Evolutionary conservation across 2,888 invertebrate genomes (phyloP), one percentile per base, ranked within the genome.

Genomic region (Volucella inflata): DNA sequence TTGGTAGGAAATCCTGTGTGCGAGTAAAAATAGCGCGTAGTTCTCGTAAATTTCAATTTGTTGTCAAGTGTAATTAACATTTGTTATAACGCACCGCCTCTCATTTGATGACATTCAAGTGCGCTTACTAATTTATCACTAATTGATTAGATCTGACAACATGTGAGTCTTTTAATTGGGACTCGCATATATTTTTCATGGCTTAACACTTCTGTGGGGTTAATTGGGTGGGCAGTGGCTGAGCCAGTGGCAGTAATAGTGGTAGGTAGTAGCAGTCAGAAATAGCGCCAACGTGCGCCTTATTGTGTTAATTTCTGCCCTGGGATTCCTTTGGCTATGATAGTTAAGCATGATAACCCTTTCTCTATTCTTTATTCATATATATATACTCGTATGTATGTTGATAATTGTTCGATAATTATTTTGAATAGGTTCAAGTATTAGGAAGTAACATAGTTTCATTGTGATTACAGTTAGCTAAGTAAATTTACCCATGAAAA

Each of bases 131-230:
- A 85, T 85, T 85, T 77, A 85, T 85, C 77, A 76, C 68, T 77
- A 81, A 85, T 85, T 85, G 85, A 85, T 85, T 85, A 81, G 85
- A 85, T 85, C 81, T 72, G 85, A 76, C 75, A 80, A 57, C 59
- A 59, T 81, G 85, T 76, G 76, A 85, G 81, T 68, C 81, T 85
- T 81, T 85, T 85, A 85, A 85, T 85, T 85, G 85, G 67, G 17
- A 68, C 12, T 55, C n/a, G 57, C 42, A 67, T 78, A 55, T 38
- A 67, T 60, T 71, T 80, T 71, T 64, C 46, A 76, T 77, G 60
- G 38, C 44, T 44, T 64, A 59, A 55, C 70, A 65, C 60, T 65
- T 78, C 38, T 48, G 60, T 30, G n/a, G 81, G 80, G 80, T 62
- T 81, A 83, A 83, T 78, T 78, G 62, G 50, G 42, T 60, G 55